Evolutionary conservation across 2,888 invertebrate species (phyloP).

Genomic region (Eilema caniola): DNA sequence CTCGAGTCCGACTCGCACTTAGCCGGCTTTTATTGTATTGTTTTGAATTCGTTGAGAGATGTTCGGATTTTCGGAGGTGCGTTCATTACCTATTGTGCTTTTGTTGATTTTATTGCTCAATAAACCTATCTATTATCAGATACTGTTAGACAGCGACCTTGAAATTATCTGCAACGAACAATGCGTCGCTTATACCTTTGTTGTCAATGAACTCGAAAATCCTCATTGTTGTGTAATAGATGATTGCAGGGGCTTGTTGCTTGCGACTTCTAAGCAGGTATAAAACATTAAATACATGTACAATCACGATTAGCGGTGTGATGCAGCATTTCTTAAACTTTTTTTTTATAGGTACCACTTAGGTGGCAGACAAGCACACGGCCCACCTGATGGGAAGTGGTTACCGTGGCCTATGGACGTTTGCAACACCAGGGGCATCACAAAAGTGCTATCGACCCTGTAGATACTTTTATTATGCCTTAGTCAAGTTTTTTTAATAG

Average conservation of each 20-base stretch:
- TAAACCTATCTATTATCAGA: slow-evolving; percentile 9
- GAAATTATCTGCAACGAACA: slow-evolving; percentile 12
- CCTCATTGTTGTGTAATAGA: slow-evolving; percentile 9
- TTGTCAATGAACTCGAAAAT: slow-evolving; percentile 21
- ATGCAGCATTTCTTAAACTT: neutral
- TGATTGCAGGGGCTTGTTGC: slow-evolving; percentile 7
- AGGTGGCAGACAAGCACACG: too few relatives aligned
- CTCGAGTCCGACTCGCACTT: too few relatives aligned
- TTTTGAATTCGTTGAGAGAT: neutral
- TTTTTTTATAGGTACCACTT: too few relatives aligned
- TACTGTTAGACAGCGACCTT: slow-evolving; percentile 31
- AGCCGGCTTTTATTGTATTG: too few relatives aligned
- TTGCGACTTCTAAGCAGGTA: neutral
- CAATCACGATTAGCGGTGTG: neutral
- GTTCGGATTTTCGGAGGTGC: neutral
- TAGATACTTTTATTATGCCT: too few relatives aligned
- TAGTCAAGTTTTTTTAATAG: too few relatives aligned
- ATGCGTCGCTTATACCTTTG: neutral
- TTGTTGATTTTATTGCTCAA: neutral
- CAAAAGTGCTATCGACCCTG: too few relatives aligned
- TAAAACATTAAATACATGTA: neutral
- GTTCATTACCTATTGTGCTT: neutral
- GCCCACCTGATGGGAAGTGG: too few relatives aligned
- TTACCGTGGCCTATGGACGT: too few relatives aligned
- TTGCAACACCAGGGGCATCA: too few relatives aligned